A percentile compares a stretch with the other conserved stretches of the same genome.
Evolutionary conservation across 1,140 invertebrate species (phyloP).

Genomic region (Cotesia glomerata): DNA sequence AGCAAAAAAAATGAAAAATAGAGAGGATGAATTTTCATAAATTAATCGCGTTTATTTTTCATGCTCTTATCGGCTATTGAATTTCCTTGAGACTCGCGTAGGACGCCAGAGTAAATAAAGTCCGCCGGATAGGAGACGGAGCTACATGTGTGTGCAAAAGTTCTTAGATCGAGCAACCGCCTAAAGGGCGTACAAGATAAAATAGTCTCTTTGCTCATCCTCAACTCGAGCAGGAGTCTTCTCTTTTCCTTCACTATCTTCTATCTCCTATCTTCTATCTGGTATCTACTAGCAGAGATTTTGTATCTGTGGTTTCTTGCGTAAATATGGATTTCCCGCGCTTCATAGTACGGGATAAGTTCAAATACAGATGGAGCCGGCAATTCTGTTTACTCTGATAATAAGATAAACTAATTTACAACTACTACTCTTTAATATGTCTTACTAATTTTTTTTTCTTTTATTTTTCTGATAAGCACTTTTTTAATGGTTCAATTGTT

Average conservation of each 20-base stretch:
- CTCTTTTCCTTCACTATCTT: not conserved
- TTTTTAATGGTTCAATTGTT: too few species aligned
- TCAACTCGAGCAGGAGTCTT: not conserved
- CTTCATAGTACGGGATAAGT: constrained; percentile 45
- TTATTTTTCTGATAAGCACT: too few species aligned
- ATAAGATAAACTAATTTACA: constrained; percentile 62
- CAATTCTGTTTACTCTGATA: constrained; percentile 53
- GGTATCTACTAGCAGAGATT: constrained; percentile 20
- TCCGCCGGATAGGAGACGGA: too few species aligned
- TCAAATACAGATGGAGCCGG: constrained; percentile 63
- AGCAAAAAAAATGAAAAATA: too few species aligned
- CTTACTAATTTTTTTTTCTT: not conserved
- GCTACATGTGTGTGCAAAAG: too few species aligned
- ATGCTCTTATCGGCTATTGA: too few species aligned
- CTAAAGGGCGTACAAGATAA: too few species aligned
- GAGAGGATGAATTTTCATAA: too few species aligned
- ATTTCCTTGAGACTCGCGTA: too few species aligned
- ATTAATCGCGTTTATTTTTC: too few species aligned
- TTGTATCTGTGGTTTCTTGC: constrained; percentile 44
- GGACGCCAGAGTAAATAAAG: too few species aligned
- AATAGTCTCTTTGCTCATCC: not conserved
- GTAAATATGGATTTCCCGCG: constrained; percentile 63
- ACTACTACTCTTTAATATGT: constrained; percentile 33
- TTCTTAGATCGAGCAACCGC: too few species aligned
- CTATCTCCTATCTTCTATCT: not conserved